Conservation (phyloP, 2,113 vertebrate genomes). For the Rhinichthys klamathensis region DNA sequence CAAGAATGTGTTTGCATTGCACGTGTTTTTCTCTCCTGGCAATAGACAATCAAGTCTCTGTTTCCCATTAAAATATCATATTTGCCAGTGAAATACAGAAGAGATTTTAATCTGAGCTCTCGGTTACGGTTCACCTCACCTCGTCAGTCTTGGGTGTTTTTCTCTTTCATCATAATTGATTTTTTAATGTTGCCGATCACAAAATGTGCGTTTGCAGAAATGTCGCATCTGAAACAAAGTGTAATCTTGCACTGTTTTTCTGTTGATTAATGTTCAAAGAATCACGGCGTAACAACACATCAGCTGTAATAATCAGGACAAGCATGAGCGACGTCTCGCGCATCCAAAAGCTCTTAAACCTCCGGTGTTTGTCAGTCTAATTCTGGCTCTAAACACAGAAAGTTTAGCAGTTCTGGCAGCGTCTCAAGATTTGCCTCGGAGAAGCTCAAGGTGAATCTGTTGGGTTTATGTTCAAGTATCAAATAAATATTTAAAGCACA, state of each 20-base stretch:
- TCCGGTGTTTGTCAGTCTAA: not conserved
- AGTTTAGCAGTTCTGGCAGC: not conserved
- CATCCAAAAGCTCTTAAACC: slow-evolving; percentile 21
- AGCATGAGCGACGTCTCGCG: not conserved
- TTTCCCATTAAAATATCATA: slow-evolving; percentile 53
- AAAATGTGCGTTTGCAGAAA: not conserved
- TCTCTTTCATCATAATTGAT: slow-evolving; percentile 28
- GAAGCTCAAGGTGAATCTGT: slow-evolving; percentile 25
- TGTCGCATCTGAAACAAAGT: slow-evolving; percentile 18
- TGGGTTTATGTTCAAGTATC: not conserved
- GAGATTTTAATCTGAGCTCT: slow-evolving; percentile 16
- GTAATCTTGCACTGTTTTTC: not conserved
- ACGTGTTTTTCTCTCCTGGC: slow-evolving; percentile 36
- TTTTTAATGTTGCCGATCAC: not conserved
- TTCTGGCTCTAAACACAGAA: slow-evolving; percentile 5
- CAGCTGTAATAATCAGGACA: slow-evolving; percentile 6
- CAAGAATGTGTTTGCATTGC: slow-evolving; percentile 26
- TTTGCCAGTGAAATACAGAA: slow-evolving; percentile 37
- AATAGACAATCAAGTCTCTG: slow-evolving; percentile 35
- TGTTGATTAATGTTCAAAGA: slow-evolving; percentile 28
- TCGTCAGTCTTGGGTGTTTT: not conserved
- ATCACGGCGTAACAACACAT: not conserved
- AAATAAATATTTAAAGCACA: slow-evolving; percentile 15
- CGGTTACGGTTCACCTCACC: not conserved
- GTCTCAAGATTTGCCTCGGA: not conserved